phyloP scores from a whole-genome alignment of 2,113 vertebrate genomes.

The Aegotheles bennettii region DNA sequence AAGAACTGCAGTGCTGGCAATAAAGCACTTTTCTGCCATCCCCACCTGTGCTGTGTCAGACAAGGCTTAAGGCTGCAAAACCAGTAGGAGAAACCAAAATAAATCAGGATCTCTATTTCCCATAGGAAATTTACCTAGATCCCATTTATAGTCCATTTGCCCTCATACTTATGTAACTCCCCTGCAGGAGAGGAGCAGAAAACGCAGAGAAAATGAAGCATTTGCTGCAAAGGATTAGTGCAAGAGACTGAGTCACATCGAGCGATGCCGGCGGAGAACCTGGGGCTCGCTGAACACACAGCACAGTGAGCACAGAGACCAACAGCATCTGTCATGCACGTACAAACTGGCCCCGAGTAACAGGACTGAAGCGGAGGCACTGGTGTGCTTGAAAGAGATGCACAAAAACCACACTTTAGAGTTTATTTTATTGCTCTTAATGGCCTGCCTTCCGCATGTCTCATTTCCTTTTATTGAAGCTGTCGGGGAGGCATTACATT shows the following conservation, averaged over 20 bases:
- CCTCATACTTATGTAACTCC: slow-evolving; percentile 15
- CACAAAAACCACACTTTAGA: neutral
- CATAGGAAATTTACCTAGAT: slow-evolving; percentile 26
- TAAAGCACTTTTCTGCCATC: neutral
- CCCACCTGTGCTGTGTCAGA: neutral
- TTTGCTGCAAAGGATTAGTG: neutral
- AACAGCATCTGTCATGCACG: neutral
- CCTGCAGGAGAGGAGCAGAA: neutral
- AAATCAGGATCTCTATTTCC: slow-evolving; percentile 23
- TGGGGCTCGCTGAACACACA: neutral
- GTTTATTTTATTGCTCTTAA: slow-evolving; percentile 44
- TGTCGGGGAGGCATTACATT: slow-evolving; percentile 13
- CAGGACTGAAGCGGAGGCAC: neutral
- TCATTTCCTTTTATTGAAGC: slow-evolving; percentile 45
- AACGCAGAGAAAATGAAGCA: neutral
- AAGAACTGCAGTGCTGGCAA: neutral
- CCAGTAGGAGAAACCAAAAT: neutral
- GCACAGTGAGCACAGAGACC: neutral
- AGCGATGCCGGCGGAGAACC: neutral
- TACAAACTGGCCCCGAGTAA: neutral
- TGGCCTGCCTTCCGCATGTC: neutral
- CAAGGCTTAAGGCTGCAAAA: neutral
- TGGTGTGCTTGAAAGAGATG: neutral
- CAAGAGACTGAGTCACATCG: slow-evolving; percentile 17
- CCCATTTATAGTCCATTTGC: slow-evolving; percentile 4